Conservation (phyloP, 2,797 vertebrate species). For the Cynopterus sphinx region DNA sequence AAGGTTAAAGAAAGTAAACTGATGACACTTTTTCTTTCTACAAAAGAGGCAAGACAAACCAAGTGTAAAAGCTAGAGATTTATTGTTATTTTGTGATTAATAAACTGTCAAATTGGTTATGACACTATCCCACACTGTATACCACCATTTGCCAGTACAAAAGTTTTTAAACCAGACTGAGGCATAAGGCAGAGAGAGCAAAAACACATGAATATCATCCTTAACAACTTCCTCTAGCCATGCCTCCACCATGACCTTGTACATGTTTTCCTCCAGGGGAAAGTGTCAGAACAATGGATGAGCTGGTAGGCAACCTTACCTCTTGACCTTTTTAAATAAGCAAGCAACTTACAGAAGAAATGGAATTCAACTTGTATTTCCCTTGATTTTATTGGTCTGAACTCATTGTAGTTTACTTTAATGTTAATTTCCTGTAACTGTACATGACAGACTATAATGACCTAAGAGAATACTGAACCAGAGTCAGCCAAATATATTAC, state of each 20-base stretch:
- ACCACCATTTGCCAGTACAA: conserved; percentile 70
- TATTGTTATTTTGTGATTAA: conserved; percentile 82
- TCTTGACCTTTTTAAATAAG: conserved; percentile 67
- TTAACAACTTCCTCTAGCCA: conserved; percentile 25
- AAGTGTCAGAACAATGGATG: conserved; percentile 55
- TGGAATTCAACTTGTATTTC: conserved; percentile 70
- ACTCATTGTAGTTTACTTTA: conserved; percentile 70
- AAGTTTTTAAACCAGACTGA: conserved; percentile 68
- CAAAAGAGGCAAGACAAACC: conserved; percentile 77
- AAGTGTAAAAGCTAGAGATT: conserved; percentile 82
- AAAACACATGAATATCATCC: conserved; percentile 42
- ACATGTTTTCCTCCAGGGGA: conserved; percentile 48
- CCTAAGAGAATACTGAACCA: conserved; percentile 79
- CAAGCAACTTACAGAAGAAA: conserved; percentile 74
- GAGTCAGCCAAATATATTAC: conserved; percentile 68
- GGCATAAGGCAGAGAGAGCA: conserved; percentile 63
- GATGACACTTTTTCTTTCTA: conserved; percentile 67
- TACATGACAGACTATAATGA: conserved; percentile 75
- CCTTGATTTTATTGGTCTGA: conserved; percentile 78
- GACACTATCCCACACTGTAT: conserved; percentile 74
- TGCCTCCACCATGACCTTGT: conserved; percentile 31
- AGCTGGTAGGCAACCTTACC: conserved; percentile 57
- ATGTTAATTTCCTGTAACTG: conserved; percentile 71
- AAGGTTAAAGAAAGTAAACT: neutral
- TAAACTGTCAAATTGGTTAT: conserved; percentile 76